Conservation (phyloP, 2,888 invertebrate genomes). For the Pseudeuparius sepicola region DNA sequence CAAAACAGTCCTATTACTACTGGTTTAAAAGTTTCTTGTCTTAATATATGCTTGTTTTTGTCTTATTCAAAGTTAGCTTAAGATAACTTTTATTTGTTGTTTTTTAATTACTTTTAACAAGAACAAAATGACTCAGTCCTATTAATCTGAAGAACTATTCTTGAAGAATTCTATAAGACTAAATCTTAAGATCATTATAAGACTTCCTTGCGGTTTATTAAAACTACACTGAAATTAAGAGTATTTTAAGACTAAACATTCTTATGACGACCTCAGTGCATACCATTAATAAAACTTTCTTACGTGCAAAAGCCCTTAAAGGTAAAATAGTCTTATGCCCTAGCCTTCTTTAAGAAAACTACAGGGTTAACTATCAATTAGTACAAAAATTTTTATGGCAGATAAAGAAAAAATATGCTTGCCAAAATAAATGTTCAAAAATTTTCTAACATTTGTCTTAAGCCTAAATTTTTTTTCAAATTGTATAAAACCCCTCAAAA, state of each 20-base stretch:
- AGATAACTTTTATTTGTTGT: not conserved
- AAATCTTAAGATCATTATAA: constrained; percentile 1
- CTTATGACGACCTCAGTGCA: constrained; percentile 1
- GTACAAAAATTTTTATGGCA: too few relatives aligned
- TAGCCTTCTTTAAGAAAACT: too few relatives aligned
- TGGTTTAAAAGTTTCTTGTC: constrained; percentile 1
- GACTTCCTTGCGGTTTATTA: constrained; percentile 1
- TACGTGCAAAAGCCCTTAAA: too few relatives aligned
- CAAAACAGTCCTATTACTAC: constrained; percentile 2
- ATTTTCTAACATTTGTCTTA: too few relatives aligned
- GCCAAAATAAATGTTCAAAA: too few relatives aligned
- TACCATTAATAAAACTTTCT: too few relatives aligned
- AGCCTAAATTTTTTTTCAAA: too few relatives aligned
- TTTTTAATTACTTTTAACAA: constrained; percentile 2
- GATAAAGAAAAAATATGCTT: too few relatives aligned
- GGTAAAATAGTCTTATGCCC: too few relatives aligned
- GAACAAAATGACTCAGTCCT: constrained; percentile 2
- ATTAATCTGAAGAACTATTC: constrained; percentile 3
- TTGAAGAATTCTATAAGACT: constrained; percentile 2
- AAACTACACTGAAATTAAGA: not conserved
- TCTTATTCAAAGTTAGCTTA: constrained; percentile 1
- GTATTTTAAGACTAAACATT: constrained; percentile 1
- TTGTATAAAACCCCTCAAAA: too few relatives aligned
- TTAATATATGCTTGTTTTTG: constrained; percentile 1
- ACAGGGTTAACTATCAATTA: too few relatives aligned